Evolutionary conservation across 1,140 invertebrate species (phyloP).

Genomic region (Mylabris phalerata): DNA sequence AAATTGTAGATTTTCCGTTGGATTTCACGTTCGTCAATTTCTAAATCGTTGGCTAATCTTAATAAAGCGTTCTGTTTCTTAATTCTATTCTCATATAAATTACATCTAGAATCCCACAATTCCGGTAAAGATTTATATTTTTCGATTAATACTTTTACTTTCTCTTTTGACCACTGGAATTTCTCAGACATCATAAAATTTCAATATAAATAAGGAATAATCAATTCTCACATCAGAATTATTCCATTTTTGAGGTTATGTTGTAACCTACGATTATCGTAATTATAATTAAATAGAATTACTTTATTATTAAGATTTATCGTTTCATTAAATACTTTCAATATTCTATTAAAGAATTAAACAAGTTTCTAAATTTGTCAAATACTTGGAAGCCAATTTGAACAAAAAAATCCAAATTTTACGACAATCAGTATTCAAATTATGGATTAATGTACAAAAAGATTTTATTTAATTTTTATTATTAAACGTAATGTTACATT

Average conservation of each 20-base stretch:
- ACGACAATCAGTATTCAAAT: neutral
- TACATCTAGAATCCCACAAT: neutral
- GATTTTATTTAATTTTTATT: conserved; percentile 9
- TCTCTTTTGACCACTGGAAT: neutral
- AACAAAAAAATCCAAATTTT: neutral
- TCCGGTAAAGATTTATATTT: neutral
- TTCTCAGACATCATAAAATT: neutral
- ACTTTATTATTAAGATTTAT: too few relatives aligned
- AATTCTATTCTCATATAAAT: neutral
- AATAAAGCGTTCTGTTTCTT: neutral
- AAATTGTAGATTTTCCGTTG: too few relatives aligned
- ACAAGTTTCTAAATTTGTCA: neutral
- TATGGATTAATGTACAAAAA: neutral
- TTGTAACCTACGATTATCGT: too few relatives aligned
- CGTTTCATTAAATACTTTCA: too few relatives aligned
- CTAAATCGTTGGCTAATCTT: neutral
- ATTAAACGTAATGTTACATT: conserved; percentile 20
- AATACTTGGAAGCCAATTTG: neutral
- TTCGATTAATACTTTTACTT: neutral
- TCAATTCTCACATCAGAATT: neutral
- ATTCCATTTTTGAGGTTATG: too few relatives aligned
- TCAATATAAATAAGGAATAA: neutral
- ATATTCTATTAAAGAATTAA: too few relatives aligned
- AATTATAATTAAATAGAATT: too few relatives aligned
- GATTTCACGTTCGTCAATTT: too few relatives aligned